Conservation (phyloP, 2,113 vertebrate species). For the Lepus timidus region DNA sequence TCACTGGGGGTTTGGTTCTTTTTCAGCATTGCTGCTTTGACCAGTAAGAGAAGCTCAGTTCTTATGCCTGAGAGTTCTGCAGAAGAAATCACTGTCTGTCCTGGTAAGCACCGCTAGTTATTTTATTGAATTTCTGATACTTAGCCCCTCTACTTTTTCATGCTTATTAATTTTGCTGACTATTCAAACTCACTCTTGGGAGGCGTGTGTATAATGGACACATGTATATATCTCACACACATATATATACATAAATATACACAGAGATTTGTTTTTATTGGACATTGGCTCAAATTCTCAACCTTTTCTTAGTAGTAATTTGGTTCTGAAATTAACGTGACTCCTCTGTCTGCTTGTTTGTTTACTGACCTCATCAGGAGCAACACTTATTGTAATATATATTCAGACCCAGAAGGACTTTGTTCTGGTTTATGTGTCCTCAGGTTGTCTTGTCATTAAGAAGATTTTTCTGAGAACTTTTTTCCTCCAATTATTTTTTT, state of each 20-base stretch:
- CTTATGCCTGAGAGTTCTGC: constrained; percentile 78
- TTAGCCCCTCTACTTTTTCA: constrained; percentile 1
- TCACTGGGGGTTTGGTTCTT: constrained; percentile 78
- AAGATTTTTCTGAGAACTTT: constrained; percentile 36
- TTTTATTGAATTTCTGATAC: constrained; percentile 46
- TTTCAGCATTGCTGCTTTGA: constrained; percentile 83
- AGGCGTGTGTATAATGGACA: constrained; percentile 56
- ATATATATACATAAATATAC: not conserved
- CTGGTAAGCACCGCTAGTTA: constrained; percentile 88
- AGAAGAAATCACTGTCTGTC: constrained; percentile 90
- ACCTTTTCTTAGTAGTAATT: constrained; percentile 51
- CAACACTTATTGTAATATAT: constrained; percentile 21
- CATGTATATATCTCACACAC: not conserved
- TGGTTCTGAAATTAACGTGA: constrained; percentile 72
- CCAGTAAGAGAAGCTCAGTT: constrained; percentile 82
- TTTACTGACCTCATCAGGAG: not conserved
- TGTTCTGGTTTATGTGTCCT: constrained; percentile 57
- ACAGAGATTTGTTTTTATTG: not conserved
- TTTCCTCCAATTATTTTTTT: not conserved
- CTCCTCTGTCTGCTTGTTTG: constrained; percentile 69
- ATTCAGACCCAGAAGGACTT: constrained; percentile 30
- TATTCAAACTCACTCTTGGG: not conserved
- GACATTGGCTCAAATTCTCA: constrained; percentile 48
- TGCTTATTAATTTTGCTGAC: constrained; percentile 48
- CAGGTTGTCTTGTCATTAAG: constrained; percentile 16